Conservation (phyloP, 2,888 invertebrate genomes). For the Nomada flava region DNA sequence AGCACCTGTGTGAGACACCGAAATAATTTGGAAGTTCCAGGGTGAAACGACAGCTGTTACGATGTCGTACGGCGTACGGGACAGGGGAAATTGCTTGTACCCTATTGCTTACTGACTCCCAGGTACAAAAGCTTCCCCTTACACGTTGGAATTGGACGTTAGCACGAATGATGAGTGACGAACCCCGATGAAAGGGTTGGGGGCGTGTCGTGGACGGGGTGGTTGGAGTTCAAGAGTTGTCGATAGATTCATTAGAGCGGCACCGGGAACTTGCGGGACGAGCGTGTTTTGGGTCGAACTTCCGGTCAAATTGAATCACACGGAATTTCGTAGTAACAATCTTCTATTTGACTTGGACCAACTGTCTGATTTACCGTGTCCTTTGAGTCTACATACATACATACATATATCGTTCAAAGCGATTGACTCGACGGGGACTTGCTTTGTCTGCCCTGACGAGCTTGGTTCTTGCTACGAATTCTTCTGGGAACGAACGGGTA, state of each 20-base stretch:
- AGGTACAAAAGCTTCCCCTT: constrained; percentile 12
- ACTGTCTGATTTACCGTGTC: constrained; percentile 74
- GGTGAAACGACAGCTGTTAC: constrained; percentile 54
- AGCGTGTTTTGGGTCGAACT: constrained; percentile 67
- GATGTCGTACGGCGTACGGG: background rate
- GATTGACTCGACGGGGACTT: constrained; percentile 9
- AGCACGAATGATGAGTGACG: constrained; percentile 22
- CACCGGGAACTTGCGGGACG: constrained; percentile 33
- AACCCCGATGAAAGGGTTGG: constrained; percentile 33
- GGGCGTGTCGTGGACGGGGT: background rate
- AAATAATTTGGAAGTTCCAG: constrained; percentile 76
- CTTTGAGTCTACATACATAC: constrained; percentile 32
- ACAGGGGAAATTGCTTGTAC: constrained; percentile 54
- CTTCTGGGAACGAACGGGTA: background rate
- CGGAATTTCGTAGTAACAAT: constrained; percentile 74
- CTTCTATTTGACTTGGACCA: constrained; percentile 79
- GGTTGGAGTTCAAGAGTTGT: constrained; percentile 44
- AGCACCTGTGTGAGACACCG: constrained; percentile 75
- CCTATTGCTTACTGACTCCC: constrained; percentile 1
- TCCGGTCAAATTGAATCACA: constrained; percentile 75
- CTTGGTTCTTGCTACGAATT: constrained; percentile 20
- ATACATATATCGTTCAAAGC: constrained; percentile 23
- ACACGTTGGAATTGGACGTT: constrained; percentile 1
- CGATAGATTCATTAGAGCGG: constrained; percentile 69
- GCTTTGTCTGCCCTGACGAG: constrained; percentile 5